Evolutionary conservation across 2,113 vertebrate genomes (phyloP).

Genomic region (Motacilla alba): DNA sequence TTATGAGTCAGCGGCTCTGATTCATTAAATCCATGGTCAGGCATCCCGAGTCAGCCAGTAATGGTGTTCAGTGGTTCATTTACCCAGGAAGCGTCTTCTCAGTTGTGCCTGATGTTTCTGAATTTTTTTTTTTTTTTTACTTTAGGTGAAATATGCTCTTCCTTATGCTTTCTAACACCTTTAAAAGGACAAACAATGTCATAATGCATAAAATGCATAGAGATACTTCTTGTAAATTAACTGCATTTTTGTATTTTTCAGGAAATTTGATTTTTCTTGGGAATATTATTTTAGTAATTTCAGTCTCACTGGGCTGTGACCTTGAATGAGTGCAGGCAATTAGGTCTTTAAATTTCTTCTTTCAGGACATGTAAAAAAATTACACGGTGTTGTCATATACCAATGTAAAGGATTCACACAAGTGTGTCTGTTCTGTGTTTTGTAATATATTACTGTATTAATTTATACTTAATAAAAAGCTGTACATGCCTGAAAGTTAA

Average conservation of each 20-base stretch:
- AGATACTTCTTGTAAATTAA: neutral
- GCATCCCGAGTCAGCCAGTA: neutral
- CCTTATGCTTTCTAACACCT: neutral
- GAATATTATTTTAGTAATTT: neutral
- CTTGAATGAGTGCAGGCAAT: neutral
- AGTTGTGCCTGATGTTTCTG: neutral
- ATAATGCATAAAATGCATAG: neutral
- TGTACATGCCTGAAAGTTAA: neutral
- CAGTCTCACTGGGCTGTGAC: neutral
- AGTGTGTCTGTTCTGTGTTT: neutral
- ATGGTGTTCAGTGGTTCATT: neutral
- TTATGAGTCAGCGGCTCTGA: neutral
- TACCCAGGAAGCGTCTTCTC: neutral
- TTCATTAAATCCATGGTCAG: neutral
- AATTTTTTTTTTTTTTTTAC: neutral
- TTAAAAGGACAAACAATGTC: neutral
- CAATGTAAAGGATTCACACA: neutral
- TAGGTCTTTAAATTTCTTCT: neutral
- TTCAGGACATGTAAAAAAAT: conserved; percentile 1
- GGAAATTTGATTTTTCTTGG: conserved; percentile 39
- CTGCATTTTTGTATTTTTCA: neutral
- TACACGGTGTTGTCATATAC: neutral
- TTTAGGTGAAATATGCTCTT: neutral
- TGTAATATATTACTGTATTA: neutral
- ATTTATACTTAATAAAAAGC: neutral